A percentile compares a stretch with the other conserved stretches of the same genome.
Evolutionary conservation across 2,888 invertebrate genomes (phyloP).

Genomic region (Eupithecia exiguata): DNA sequence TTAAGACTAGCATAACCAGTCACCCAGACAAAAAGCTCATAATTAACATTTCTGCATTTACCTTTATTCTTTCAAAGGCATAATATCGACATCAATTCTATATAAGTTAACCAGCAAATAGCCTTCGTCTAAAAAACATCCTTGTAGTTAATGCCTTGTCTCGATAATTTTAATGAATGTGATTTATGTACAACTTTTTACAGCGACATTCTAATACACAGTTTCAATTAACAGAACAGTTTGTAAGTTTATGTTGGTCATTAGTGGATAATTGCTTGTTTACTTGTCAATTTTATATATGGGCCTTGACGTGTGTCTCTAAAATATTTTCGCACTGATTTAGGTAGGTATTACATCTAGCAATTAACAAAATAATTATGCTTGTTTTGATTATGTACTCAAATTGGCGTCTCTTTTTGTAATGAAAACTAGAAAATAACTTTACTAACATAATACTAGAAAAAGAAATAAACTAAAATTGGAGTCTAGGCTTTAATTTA

Average conservation of each 20-base stretch:
- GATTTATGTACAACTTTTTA: constrained; percentile 46
- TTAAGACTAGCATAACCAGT: not conserved
- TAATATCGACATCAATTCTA: not conserved
- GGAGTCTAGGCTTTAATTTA: not conserved
- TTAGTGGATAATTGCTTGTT: constrained; percentile 52
- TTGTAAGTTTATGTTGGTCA: constrained; percentile 45
- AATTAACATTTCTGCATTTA: not conserved
- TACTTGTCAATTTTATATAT: constrained; percentile 51
- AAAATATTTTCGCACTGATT: constrained; percentile 20
- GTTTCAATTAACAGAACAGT: constrained; percentile 44
- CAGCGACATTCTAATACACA: constrained; percentile 42
- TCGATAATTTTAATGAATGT: constrained; percentile 38
- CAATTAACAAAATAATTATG: constrained; percentile 1
- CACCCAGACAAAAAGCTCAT: not conserved
- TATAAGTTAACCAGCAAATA: not conserved
- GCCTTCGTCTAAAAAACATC: constrained; percentile 18
- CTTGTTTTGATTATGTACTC: not conserved
- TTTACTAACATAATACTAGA: too few species aligned
- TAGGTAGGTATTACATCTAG: not conserved
- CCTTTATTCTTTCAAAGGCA: not conserved
- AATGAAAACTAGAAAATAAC: too few species aligned
- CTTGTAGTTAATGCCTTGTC: constrained; percentile 20
- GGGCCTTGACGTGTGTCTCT: constrained; percentile 41
- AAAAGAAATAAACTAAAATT: too few species aligned
- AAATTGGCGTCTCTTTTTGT: too few species aligned